These are phyloP conservation scores for Chelonoidis abingdonii DNA, from an alignment of 2,113 vertebrate species.

Conservation along the genomic window DNA sequence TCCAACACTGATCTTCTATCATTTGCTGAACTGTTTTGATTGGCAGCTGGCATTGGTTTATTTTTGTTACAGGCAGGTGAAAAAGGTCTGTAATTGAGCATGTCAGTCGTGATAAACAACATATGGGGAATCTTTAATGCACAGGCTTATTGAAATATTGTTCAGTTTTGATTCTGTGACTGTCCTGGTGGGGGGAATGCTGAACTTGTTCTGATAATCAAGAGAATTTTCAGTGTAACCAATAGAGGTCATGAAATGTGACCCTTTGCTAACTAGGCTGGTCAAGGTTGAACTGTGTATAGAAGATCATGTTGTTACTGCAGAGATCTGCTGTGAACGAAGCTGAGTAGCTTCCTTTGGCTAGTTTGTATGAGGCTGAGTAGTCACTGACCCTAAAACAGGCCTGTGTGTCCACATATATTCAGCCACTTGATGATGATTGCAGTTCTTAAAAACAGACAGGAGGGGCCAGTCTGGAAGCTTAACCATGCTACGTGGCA, in stretches of 20 bases:
- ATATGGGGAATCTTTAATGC: not conserved
- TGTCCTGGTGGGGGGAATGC: not conserved
- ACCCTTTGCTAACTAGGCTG: not conserved
- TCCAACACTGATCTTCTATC: not conserved
- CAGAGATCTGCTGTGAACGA: not conserved
- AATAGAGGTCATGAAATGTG: not conserved
- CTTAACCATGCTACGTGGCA: not conserved
- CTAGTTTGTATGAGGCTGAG: not conserved
- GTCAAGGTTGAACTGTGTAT: not conserved
- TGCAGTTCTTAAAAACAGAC: not conserved
- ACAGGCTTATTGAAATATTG: not conserved
- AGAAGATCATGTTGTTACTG: not conserved
- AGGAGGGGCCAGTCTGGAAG: accelerated
- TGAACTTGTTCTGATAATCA: not conserved
- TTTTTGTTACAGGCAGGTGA: not conserved
- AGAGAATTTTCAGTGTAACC: not conserved
- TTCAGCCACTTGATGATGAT: not conserved
- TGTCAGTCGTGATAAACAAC: not conserved
- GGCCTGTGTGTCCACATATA: not conserved
- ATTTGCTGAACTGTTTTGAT: not conserved
- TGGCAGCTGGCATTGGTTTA: not conserved
- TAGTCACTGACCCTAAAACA: not conserved
- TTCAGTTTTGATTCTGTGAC: not conserved
- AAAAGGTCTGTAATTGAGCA: not conserved
- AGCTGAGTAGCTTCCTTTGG: not conserved